Evolutionary conservation across 2,113 vertebrate genomes (phyloP).

Genomic region (Alouatta palliata): DNA sequence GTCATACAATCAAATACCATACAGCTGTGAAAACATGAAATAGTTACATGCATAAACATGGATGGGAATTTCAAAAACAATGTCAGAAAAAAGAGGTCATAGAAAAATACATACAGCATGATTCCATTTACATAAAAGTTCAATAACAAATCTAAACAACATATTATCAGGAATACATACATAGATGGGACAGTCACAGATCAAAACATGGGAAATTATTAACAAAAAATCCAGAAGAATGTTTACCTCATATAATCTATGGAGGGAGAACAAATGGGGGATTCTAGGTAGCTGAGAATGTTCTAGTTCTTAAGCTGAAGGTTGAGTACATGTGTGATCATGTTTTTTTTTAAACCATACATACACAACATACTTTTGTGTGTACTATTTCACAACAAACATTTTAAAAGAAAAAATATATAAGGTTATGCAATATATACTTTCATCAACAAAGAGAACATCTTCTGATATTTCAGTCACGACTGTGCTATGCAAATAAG

Average conservation of each 20-base stretch:
- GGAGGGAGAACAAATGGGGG: background rate
- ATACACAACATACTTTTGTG: background rate
- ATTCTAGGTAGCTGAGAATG: background rate
- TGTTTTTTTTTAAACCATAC: background rate
- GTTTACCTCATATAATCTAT: background rate
- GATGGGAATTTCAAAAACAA: slow-evolving; percentile 35
- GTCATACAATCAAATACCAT: background rate
- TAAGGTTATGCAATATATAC: background rate
- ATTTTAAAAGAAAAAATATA: background rate
- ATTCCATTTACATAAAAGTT: slow-evolving; percentile 11
- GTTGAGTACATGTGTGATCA: background rate
- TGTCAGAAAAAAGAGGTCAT: slow-evolving; percentile 6
- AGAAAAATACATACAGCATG: background rate
- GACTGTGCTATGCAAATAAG: background rate
- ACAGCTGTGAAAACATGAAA: slow-evolving; percentile 7
- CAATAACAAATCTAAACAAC: slow-evolving; percentile 37
- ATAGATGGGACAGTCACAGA: slow-evolving; percentile 14
- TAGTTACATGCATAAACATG: slow-evolving; percentile 42
- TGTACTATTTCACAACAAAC: background rate
- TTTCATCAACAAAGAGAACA: background rate
- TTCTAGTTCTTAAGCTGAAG: slow-evolving; percentile 22
- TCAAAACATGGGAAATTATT: slow-evolving; percentile 16
- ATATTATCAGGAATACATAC: background rate
- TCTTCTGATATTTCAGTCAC: background rate
- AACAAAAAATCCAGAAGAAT: slow-evolving; percentile 11